These are phyloP conservation scores for Thelaira solivaga DNA, from an alignment of 2,888 invertebrate genomes.

Conservation along the genomic window DNA sequence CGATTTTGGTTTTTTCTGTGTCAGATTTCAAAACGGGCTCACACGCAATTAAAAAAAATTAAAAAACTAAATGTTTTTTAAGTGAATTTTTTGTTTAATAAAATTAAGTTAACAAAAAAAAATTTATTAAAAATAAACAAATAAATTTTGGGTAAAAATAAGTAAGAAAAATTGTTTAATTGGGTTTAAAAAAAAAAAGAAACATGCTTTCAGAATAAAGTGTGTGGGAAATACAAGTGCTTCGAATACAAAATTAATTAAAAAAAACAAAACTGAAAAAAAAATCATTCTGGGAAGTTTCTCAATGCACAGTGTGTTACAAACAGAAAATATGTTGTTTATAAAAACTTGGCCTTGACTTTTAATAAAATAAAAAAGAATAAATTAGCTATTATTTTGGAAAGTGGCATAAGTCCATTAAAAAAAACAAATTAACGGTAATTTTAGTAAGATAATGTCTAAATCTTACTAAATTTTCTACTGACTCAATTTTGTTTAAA, in stretches of 20 bases:
- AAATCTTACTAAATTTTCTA: no score
- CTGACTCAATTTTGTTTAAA: no score
- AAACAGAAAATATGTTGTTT: background rate
- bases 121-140: no score
- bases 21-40: background rate
- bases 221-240: constrained; percentile 46
- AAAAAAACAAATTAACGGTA: no score
- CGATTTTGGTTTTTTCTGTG: background rate
- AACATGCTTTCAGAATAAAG: background rate
- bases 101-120: background rate
- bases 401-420: no score
- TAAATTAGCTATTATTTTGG: no score
- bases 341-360: constrained; percentile 17
- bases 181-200: background rate
- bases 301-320: constrained; percentile 10
- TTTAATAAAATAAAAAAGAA: background rate
- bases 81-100: constrained; percentile 4
- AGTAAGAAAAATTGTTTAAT: background rate
- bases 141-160: no score
- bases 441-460: no score
- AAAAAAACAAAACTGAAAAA: background rate
- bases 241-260: background rate
- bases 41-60: constrained; percentile 18
- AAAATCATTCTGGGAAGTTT: no score
- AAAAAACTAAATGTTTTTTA: no score